Base-by-base conservation (phyloP, 2,888 invertebrate genomes). In the Toxonevra muliebris region DNA sequence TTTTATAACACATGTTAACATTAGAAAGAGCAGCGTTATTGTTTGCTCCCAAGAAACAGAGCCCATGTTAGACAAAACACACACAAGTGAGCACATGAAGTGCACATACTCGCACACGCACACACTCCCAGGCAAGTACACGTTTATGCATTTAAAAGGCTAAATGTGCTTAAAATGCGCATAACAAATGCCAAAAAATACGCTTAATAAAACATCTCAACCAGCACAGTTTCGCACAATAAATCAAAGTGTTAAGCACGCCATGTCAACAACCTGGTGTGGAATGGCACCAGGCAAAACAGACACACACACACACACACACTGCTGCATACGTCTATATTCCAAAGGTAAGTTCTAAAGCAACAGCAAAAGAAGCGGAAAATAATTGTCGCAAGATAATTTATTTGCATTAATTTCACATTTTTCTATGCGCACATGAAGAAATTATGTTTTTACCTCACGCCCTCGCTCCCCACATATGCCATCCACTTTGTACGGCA, bases 191-290 rank as follows among this genome's bases (percentile, higher is more conserved):
- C 54, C 62, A 41, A 48, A 57, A 52, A 58, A 42, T 54, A 41
- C 17, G 59, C 17, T 43, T 58, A 48, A n/a, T 15, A 45, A 40
- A 40, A 57, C 19, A 30, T 61, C 40, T 57, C 40, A 62, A 30
- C 43, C 53, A 59, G 42, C 64, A 45, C 50, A 66, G 57, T 72
- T 73, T 76, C 75, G 71, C 75, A 76, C 74, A 68, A 77, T 78
- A 78, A 77, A 78, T 78, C 77, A 77, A 74, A 70, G 76, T 73
- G 74, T 71, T 76, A 74, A 77, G 74, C 77, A 77, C 74, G 75
- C 74, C 71, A 76, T 72, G 76, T 77, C 77, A 75, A 70, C 78
- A 71, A 64, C 70, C 71, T 68, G 65, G 30, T 30, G 30, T 30
- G 30, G 30, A 30, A 7, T 30, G 60, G 68, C 65, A 68, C n/a